Base-by-base conservation (phyloP, 2,113 vertebrate species). In the Pardalotus punctatus region DNA sequence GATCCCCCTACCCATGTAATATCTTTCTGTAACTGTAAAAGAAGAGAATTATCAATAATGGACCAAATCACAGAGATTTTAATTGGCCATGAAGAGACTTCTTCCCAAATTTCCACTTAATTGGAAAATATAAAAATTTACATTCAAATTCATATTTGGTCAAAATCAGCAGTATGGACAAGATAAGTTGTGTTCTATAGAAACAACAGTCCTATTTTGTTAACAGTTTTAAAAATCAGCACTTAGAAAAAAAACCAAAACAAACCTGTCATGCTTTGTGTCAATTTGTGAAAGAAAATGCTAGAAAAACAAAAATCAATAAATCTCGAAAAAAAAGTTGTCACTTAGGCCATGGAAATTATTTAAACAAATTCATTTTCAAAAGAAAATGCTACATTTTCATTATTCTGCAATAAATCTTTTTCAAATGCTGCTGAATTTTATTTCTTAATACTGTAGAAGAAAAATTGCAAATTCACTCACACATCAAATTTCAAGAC, bases 81-180 rank as follows among this genome's bases (percentile, higher is more conserved):
- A 73, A 58, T 3, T 71, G 29, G 38, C 28, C 14, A 33, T 0
- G 11, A 6, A 28, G 4, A 53, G 11, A 36, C 0, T 3, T 47
- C 38, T 48, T 54, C 28, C 17, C 17, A 45, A 8, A 9, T 45
- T 91, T 42, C 48, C 72, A 54, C 33, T 71, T 71, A 8, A 82
- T 3, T 6, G 2, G 42, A 90, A 92, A 77, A 54, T 4, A 40
- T 1, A 31, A 22, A 48, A 29, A 35, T 5, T 60, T 11, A 50
- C 23, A 65, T 40, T 81, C 14, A 78, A 81, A 10, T 24, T 48
- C 9, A 24, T 14, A 61, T 62, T 43, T 61, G 31, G 57, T 36
- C n/a, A 77, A 90, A 81, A 87, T 31, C 4, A 51, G 19, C 9
- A 65, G 16, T 24, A n/a, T 27, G 40, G 47, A 74, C 81, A 84